phyloP scores from a whole-genome alignment of 2,797 vertebrate species.

The Poeciliopsis paucimaculata region DNA sequence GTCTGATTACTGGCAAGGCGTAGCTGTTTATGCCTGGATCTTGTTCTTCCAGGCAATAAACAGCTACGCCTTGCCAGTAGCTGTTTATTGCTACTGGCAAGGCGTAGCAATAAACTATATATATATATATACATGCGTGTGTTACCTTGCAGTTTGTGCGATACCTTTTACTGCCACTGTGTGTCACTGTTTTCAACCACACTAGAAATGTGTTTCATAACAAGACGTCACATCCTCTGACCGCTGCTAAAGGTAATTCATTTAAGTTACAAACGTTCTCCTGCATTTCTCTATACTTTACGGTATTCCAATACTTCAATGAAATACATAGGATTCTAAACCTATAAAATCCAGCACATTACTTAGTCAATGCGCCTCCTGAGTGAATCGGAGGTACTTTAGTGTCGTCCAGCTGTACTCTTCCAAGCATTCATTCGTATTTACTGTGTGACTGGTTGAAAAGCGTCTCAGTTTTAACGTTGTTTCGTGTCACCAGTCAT shows the following conservation, averaged over 20 bases:
- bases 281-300: accelerated
- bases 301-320: neutral
- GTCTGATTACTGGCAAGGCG: no score
- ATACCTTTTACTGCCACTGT: accelerated
- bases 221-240: constrained; percentile 58
- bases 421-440: neutral
- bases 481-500: neutral
- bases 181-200: constrained; percentile 26
- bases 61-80: no score
- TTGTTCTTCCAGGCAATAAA: no score
- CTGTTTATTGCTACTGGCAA: no score
- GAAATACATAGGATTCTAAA: no score
- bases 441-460: neutral
- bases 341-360: neutral
- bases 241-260: constrained; percentile 52
- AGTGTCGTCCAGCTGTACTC: neutral
- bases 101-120: no score
- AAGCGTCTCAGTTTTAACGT: neutral
- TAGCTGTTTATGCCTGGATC: no score
- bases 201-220: constrained; percentile 56
- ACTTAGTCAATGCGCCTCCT: no score
- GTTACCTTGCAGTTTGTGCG: neutral
- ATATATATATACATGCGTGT: no score
- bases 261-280: neutral
- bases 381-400: accelerated